Conservation (phyloP, 2,113 vertebrate genomes). For the Neofelis nebulosa region DNA sequence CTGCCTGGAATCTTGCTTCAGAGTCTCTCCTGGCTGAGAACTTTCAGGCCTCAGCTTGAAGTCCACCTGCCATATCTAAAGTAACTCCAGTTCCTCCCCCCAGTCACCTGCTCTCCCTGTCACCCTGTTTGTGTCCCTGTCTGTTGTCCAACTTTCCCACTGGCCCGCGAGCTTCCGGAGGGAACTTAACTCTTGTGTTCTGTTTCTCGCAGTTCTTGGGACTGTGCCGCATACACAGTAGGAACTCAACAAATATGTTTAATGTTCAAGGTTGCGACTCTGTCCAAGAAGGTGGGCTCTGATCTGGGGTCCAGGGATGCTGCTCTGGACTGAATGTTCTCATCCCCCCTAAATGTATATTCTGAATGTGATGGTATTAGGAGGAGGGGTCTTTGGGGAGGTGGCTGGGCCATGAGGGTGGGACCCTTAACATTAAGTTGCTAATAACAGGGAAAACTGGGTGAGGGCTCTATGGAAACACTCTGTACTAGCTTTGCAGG, state of each 20-base stretch:
- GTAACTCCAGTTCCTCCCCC: neutral
- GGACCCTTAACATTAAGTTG: neutral
- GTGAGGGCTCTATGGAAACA: neutral
- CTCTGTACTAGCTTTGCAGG: neutral
- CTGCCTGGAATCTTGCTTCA: neutral
- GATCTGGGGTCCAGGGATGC: neutral
- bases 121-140: neutral
- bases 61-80: neutral
- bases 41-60: neutral
- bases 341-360: neutral
- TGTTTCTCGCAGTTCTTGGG: neutral
- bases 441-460: neutral
- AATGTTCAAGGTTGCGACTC: neutral
- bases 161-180: neutral
- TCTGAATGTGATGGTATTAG: neutral
- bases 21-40: neutral
- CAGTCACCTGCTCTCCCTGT: neutral
- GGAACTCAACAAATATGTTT: neutral
- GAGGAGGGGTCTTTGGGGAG: neutral
- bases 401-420: neutral
- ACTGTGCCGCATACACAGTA: neutral
- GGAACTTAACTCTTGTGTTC: no score
- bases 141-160: neutral
- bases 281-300: neutral
- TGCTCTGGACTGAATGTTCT: no score